A percentile compares a stretch with the other conserved stretches of the same genome.
Conservation (phyloP, 2,113 vertebrate genomes). For the Orientallactaga bullata region DNA sequence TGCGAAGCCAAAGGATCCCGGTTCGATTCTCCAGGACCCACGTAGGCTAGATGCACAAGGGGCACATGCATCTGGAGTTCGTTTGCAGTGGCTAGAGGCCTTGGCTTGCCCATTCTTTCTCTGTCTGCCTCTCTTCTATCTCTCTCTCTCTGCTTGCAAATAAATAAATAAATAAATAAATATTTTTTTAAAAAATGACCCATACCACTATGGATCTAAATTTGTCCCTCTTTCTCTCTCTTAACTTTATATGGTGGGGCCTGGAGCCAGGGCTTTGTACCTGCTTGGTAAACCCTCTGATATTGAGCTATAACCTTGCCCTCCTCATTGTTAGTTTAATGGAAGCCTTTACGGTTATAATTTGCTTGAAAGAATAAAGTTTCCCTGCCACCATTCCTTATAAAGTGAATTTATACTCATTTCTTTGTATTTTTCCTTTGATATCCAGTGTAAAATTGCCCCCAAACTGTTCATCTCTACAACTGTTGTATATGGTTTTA, state of each 20-base stretch:
- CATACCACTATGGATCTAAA: neutral
- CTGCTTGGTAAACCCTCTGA: neutral
- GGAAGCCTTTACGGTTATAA: neutral
- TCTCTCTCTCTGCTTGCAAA: too few species aligned
- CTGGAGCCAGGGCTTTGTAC: neutral
- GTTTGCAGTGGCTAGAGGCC: too few species aligned
- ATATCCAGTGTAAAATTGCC: neutral
- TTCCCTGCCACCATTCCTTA: neutral
- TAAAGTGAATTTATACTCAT: neutral
- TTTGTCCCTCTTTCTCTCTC: neutral
- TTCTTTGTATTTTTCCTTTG: neutral
- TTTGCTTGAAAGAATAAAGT: conserved; percentile 47
- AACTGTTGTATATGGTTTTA: conserved; percentile 31
- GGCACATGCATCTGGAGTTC: too few species aligned
- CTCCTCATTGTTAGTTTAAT: neutral
- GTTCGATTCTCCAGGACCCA: too few species aligned
- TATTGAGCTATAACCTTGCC: neutral
- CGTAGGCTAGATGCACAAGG: too few species aligned
- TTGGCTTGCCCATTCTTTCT: too few species aligned
- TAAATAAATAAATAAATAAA: too few species aligned
- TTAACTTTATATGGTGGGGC: too few species aligned
- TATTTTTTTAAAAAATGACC: too few species aligned
- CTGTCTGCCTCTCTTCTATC: too few species aligned
- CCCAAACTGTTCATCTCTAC: neutral
- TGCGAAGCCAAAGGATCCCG: too few species aligned